These are phyloP conservation scores for Lagocephalus sceleratus DNA, from an alignment of 2,797 vertebrate species.

Conservation along the genomic window DNA sequence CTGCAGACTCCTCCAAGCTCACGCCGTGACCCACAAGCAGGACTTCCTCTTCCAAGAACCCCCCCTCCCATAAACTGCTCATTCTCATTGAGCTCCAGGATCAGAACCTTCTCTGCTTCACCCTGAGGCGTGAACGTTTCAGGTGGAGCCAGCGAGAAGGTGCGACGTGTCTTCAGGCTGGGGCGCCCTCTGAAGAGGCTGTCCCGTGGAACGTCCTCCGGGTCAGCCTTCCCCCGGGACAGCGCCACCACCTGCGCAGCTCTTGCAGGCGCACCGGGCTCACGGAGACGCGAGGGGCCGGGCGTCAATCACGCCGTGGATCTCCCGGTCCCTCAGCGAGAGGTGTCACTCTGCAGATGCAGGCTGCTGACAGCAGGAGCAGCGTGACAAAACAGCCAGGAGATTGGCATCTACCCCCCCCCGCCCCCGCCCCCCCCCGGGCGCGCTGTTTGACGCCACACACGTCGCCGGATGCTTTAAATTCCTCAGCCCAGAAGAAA, in stretches of 20 bases:
- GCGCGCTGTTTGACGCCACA: too few relatives aligned
- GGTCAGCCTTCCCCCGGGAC: conserved; percentile 21
- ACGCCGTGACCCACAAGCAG: too few relatives aligned
- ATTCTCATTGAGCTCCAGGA: too few relatives aligned
- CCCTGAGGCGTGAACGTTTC: too few relatives aligned
- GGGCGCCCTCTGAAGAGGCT: too few relatives aligned
- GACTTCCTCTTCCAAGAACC: too few relatives aligned
- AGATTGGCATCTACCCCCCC: conserved; percentile 60
- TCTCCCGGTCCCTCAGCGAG: conserved; percentile 47
- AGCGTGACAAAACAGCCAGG: conserved; percentile 52
- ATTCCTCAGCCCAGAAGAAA: conserved; percentile 55
- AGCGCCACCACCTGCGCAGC: conserved; percentile 20
- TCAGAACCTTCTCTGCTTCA: too few relatives aligned
- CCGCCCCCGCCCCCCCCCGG: conserved; percentile 44
- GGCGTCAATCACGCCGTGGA: conserved; percentile 54
- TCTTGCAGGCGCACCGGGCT: conserved; percentile 18
- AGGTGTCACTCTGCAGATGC: conserved; percentile 48
- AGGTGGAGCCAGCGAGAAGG: too few relatives aligned
- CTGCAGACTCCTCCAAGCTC: too few relatives aligned
- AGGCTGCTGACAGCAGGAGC: conserved; percentile 47
- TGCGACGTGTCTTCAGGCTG: too few relatives aligned
- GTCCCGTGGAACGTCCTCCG: conserved; percentile 22
- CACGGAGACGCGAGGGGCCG: conserved; percentile 25
- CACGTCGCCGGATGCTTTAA: conserved; percentile 55
- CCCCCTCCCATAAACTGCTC: too few relatives aligned